Evolutionary conservation across 2,113 vertebrate genomes (phyloP), one percentile per base, ranked within the genome.

Genomic region (Oncorhynchus masou): DNA sequence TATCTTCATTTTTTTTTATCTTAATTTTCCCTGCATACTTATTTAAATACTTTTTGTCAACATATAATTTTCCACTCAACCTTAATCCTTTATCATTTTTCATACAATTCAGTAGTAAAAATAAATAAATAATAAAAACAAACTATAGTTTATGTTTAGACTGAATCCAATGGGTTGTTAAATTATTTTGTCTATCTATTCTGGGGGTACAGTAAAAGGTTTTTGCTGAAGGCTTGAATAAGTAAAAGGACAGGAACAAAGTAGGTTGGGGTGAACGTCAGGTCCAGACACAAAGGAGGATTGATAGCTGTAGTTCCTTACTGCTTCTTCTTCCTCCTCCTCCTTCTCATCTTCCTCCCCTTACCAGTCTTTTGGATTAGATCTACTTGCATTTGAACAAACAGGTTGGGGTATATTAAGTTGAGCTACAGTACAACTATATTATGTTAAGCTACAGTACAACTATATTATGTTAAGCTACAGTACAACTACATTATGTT

Each of bases 351-450:
- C 54, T 2, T 57, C 16, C 15, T 57, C 15, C 22, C 24, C 66
- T 45, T 70, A 70, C 49, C 49, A 7, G 54, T 78, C 31, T 48
- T 29, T 57, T 80, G 57, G 60, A 71, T 75, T 39, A 65, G 19
- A 71, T 74, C 49, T 71, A 11, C 15, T 54, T 57, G 78, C 27
- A 54, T 75, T 73, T 83, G 64, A 85, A 66, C n/a, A 71, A 79
- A 85, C 67, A 69, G 60, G 70, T 72, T 68, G 24, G 74, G 13
- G 34, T 34, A 34, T 39, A 39, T 39, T 39, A 39, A 9, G 34
- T 39, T 25, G 25, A 25, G 25, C 25, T 25, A 25, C 25, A 25
- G 25, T 25, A 25, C 25, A 25, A 25, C 25, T 2, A 25, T 25
- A 25, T 25, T 25, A 25, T 2, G 25, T 25, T 25, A 2, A 25